Percentiles rank a stretch among this genome's conserved stretches.
These are phyloP conservation scores for Synanthedon vespiformis DNA, from an alignment of 2,888 invertebrate genomes.

Conservation along the genomic window DNA sequence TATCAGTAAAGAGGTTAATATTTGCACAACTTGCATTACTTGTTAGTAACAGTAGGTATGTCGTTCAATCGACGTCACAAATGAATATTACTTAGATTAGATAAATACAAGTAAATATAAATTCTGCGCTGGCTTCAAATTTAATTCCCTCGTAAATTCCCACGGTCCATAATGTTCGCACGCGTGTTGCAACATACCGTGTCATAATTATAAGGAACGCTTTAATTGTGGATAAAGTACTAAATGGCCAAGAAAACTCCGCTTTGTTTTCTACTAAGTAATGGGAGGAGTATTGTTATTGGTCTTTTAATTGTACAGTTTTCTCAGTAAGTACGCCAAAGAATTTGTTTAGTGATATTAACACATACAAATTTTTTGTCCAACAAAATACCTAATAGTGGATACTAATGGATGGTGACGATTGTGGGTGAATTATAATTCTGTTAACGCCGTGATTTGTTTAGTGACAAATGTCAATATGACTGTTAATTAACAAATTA, in stretches of 20 bases:
- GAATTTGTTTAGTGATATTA: background rate
- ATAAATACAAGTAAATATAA: background rate
- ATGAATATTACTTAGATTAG: background rate
- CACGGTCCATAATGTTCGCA: slow-evolving; percentile 15
- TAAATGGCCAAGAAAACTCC: background rate
- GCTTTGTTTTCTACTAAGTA: background rate
- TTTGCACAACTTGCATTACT: background rate
- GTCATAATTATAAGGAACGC: background rate
- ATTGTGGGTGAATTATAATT: too few species aligned
- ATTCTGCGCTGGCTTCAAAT: background rate
- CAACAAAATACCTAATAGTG: too few species aligned
- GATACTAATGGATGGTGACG: too few species aligned
- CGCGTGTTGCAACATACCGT: slow-evolving; percentile 8
- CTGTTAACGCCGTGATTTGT: too few species aligned
- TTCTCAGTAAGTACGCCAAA: background rate
- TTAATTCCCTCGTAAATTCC: slow-evolving; percentile 8
- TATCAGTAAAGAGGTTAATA: background rate
- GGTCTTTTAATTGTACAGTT: background rate
- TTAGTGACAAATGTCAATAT: too few species aligned
- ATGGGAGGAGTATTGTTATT: background rate
- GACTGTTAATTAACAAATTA: too few species aligned
- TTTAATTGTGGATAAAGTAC: background rate
- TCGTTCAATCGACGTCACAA: background rate
- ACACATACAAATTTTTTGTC: too few species aligned
- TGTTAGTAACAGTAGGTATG: background rate